Evolutionary conservation across 2,797 vertebrate genomes (phyloP), one percentile per base, ranked within the genome.

Genomic region (Antennarius maculatus): DNA sequence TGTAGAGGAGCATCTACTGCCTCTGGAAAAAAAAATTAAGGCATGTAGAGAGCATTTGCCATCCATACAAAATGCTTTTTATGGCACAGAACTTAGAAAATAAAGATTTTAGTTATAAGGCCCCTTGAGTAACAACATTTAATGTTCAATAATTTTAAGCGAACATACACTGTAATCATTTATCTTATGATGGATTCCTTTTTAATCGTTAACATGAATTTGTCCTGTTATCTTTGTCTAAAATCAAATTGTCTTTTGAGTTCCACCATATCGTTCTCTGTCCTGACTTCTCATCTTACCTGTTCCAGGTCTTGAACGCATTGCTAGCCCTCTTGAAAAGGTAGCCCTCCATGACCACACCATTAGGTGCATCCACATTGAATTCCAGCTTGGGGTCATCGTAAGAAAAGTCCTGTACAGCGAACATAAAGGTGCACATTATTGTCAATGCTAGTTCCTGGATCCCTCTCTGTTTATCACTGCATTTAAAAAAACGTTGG

Each of bases 291-390:
- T 61, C n/a, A 48, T 31, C 42, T 74, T 56, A 92, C 97, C 97
- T 94, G 85, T 98, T 99, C 97, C 97, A 99, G 0, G 97, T 99
- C 89, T 99, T 99, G 88, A 99, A 99, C 9, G 97, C 97, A 1
- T 99, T 99, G 91, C 97, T 99, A 58, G 97, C 97, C 81, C 97
- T 95, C 92, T 99, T 99, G 86, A 98, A 99, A 71, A 99, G 96
- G 81, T 99, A 98, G 1, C 97, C 97, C 87, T 99, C 97, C 97
- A 99, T 98, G 74, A 98, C 97, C 46, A 98, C 96, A 0, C 97
- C 97, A 12, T 96, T 98, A 0, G 97, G 96, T 2, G 97, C 96
- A 0, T 99, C 97, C 48, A 98, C 94, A 0, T 98, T 96, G 55
- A 98, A 98, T 62, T 98, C 97, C 76, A 94, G 91, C 84, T 96